Evolutionary conservation across 2,888 invertebrate genomes (phyloP).

Genomic region (Noctua janthe): DNA sequence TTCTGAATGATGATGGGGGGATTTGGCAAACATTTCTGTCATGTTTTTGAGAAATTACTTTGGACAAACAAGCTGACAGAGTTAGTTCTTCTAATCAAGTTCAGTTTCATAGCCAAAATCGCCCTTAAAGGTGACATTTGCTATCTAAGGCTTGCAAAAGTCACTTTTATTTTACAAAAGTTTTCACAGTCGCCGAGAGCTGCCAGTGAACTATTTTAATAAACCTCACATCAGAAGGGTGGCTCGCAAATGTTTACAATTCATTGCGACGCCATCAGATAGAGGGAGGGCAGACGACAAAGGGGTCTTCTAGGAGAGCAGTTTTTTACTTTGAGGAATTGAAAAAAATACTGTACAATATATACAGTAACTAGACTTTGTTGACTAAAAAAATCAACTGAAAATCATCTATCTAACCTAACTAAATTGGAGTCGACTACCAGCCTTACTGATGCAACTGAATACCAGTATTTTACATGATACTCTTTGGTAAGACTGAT

Average conservation of each 20-base stretch:
- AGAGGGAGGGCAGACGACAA: background rate
- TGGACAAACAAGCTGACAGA: background rate
- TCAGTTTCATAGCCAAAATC: background rate
- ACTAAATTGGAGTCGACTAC: no score
- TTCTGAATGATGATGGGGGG: background rate
- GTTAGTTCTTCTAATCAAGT: background rate
- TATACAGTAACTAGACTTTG: no score
- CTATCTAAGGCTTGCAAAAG: background rate
- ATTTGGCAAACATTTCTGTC: background rate
- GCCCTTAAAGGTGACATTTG: background rate
- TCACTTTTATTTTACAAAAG: background rate
- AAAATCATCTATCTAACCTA: background rate
- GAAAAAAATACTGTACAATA: background rate
- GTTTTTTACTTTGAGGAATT: background rate
- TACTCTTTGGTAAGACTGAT: background rate
- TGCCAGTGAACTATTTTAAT: conserved; percentile 34
- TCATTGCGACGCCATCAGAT: conserved; percentile 43
- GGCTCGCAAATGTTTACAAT: conserved; percentile 33
- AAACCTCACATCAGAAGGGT: background rate
- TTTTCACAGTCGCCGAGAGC: background rate
- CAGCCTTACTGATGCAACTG: background rate
- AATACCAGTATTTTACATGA: no score
- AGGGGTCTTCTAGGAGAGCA: background rate
- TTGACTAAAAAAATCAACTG: background rate
- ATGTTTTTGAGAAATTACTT: background rate